A percentile compares a stretch with the other conserved stretches of the same genome.
Conservation (phyloP, 1,140 invertebrate genomes). For the Zaprionus kolodkinae region DNA sequence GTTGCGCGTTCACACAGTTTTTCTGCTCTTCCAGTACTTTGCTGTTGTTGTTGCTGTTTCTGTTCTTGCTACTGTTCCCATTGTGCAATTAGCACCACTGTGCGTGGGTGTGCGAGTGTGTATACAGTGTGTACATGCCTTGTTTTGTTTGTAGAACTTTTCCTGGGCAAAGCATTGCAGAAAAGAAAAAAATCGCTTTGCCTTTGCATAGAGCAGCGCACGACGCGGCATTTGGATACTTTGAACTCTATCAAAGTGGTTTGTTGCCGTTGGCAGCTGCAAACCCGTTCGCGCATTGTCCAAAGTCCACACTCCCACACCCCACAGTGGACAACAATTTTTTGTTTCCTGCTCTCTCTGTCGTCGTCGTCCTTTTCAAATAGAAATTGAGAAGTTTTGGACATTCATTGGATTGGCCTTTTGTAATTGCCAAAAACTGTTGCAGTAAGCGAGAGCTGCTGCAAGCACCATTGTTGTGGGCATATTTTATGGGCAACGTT, state of each 20-base stretch:
- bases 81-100: conserved; percentile 71
- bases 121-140: conserved; percentile 24
- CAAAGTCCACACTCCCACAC: not conserved
- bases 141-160: conserved; percentile 57
- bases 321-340: not conserved
- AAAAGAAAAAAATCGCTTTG: conserved; percentile 42
- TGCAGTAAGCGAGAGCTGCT: conserved; percentile 9
- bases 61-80: conserved; percentile 41
- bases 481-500: conserved; percentile 59
- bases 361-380: conserved; percentile 10
- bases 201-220: conserved; percentile 34
- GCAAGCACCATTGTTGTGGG: conserved; percentile 65
- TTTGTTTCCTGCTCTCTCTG: conserved; percentile 6
- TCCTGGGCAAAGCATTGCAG: conserved; percentile 32
- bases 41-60: conserved; percentile 16
- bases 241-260: conserved; percentile 69
- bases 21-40: conserved; percentile 41
- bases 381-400: conserved; percentile 62
- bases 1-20: conserved; percentile 68
- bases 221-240: conserved; percentile 50
- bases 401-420: conserved; percentile 51
- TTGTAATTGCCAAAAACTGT: conserved; percentile 52
- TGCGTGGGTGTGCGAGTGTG: conserved; percentile 14
- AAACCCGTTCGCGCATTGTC: conserved; percentile 25
- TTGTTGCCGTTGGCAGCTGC: conserved; percentile 58